Evolutionary conservation across 2,797 vertebrate species (phyloP), one percentile per base, ranked within the genome.

Genomic region (Onychomys torridus): DNA sequence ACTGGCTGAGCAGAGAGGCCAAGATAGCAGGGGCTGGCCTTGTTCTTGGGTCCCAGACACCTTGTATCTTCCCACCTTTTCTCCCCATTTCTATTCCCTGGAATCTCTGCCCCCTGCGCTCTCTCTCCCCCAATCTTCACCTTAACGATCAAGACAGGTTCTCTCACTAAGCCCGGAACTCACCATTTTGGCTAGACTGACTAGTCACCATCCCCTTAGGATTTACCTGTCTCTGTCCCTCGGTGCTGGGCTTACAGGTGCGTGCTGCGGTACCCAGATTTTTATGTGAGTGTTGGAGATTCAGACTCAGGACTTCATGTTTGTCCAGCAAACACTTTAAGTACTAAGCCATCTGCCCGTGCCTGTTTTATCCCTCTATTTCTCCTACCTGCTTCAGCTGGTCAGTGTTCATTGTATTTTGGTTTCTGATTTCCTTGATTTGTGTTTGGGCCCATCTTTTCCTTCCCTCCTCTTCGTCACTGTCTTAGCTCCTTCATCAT

Each of bases 381-480:
- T 57, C 25, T 57, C 17, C 32, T 3, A 29, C 43, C 32, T 40
- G 21, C 16, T n/a, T 3, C 29, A 69, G 21, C 37, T 29, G 6
- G 57, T 27, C 49, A 17, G 43, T 69, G 49, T 34, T 71, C 29
- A 32, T 32, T 1, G 0, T 52, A 10, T 73, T 79, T 75, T 81
- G 49, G 4, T 61, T 65, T 67, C 94, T 81, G 57, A 49, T 61
- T 73, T 84, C 29, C 83, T 73, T 69, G 37, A 59, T 84, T 84
- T 65, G 6, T 61, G 4, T 57, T 69, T 76, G 77, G 17, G 2
- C 32, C 57, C 19, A 4, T 77, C 21, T 90, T 2, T 91, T 27
- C 49, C 32, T 69, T 13, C 97, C 93, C 73, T 95, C 25, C 97
- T 92, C 96, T 83, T 95, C 52, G 84, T 88, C 16, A 37, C 27